Percentiles rank a stretch among this genome's conserved stretches.
These are phyloP conservation scores for Plodia interpunctella DNA, from an alignment of 1,140 invertebrate genomes.

Conservation along the genomic window DNA sequence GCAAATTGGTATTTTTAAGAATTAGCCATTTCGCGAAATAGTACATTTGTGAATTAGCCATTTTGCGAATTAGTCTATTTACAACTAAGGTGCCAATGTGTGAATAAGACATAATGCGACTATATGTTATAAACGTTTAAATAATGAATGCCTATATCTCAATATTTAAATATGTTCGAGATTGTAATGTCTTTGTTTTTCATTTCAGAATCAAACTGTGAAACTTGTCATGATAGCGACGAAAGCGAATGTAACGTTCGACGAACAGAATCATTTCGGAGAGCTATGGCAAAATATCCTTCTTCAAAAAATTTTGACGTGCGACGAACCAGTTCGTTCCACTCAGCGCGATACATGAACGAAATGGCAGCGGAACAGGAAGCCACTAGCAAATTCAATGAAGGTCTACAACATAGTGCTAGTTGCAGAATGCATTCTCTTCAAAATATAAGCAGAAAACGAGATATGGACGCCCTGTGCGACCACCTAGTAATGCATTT, in stretches of 20 bases:
- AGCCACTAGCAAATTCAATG: slow-evolving; percentile 27
- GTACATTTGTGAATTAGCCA: no score
- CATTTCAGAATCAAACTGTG: slow-evolving; percentile 59
- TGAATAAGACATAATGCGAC: no score
- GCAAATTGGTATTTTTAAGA: no score
- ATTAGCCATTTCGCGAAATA: no score
- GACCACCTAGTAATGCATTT: slow-evolving; percentile 63
- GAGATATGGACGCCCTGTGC: slow-evolving; percentile 55
- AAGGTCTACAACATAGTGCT: slow-evolving; percentile 34
- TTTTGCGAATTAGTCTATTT: no score
- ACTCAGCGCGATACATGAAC: slow-evolving; percentile 55
- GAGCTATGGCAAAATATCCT: slow-evolving; percentile 51
- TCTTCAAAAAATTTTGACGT: slow-evolving; percentile 54
- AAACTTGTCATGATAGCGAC: slow-evolving; percentile 62
- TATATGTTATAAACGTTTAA: no score
- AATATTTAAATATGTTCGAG: no score
- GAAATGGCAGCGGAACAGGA: slow-evolving; percentile 43
- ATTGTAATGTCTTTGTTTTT: no score
- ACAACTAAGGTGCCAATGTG: no score
- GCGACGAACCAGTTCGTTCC: slow-evolving; percentile 57
- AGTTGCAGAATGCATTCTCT: slow-evolving; percentile 60
- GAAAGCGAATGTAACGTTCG: slow-evolving; percentile 66
- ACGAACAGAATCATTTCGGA: slow-evolving; percentile 60
- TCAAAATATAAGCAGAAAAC: slow-evolving; percentile 58
- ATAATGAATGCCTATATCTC: no score